Evolutionary conservation across 1,140 invertebrate genomes (phyloP).

Genomic region (Dendroctonus ponderosae): DNA sequence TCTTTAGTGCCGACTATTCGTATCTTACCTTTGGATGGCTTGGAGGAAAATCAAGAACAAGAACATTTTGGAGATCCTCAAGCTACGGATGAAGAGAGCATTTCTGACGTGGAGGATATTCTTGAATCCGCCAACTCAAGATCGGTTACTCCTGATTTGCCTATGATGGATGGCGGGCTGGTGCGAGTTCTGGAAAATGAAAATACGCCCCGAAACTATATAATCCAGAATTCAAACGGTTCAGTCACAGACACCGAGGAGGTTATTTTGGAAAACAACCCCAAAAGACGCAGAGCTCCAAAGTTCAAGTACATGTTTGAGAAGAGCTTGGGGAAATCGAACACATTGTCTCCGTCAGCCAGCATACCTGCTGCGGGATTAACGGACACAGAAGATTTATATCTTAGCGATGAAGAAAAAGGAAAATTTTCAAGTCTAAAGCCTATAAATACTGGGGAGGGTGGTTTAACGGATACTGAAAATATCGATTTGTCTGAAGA

Average conservation of each 20-base stretch:
- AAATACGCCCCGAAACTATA: neutral
- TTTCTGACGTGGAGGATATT: conserved; percentile 30
- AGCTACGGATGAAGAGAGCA: conserved; percentile 31
- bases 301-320: conserved; percentile 36
- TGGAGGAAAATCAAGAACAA: conserved; percentile 3
- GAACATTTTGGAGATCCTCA: neutral
- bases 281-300: conserved; percentile 27
- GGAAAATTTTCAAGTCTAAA: conserved; percentile 5
- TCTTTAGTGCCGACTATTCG: conserved; percentile 51
- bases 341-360: conserved; percentile 9
- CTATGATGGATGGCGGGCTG: conserved; percentile 42
- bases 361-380: neutral
- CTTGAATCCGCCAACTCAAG: conserved; percentile 7
- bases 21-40: conserved; percentile 52
- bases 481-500: conserved; percentile 43
- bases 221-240: conserved; percentile 37
- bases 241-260: conserved; percentile 56
- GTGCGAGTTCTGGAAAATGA: conserved; percentile 39
- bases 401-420: conserved; percentile 50
- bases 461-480: conserved; percentile 37
- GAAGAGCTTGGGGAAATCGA: conserved; percentile 15
- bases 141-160: conserved; percentile 26
- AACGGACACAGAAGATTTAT: conserved; percentile 59
- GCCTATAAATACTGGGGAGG: neutral
- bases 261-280: conserved; percentile 47